Evolutionary conservation across 2,113 vertebrate genomes (phyloP).

Genomic region (Nesoenas mayeri): DNA sequence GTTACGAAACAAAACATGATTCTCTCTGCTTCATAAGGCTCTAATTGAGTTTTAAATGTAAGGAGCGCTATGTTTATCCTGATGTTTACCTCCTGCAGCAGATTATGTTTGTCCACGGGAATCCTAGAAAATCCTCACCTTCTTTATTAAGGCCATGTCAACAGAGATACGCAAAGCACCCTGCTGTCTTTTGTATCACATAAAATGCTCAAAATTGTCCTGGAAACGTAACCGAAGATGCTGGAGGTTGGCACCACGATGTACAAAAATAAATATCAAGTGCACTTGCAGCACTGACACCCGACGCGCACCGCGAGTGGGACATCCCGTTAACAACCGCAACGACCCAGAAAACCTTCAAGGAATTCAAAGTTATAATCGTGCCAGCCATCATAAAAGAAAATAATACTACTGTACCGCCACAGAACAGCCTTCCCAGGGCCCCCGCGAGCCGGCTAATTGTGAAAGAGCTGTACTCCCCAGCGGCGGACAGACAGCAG

Average conservation of each 20-base stretch:
- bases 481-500: rapidly evolving
- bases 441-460: background rate
- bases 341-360: background rate
- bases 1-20: background rate
- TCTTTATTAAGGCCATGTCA: background rate
- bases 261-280: background rate
- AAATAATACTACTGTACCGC: background rate
- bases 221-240: background rate
- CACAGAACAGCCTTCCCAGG: background rate
- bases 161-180: background rate
- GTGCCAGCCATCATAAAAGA: background rate
- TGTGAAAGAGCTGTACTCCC: background rate
- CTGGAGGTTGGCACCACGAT: background rate
- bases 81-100: background rate
- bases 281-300: background rate
- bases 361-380: background rate
- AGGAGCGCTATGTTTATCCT: background rate
- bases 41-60: background rate
- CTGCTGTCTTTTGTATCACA: background rate
- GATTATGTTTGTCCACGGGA: background rate
- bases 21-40: background rate
- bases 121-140: constrained; percentile 19
- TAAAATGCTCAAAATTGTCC: background rate
- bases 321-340: background rate
- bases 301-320: rapidly evolving